These are phyloP conservation scores for Netelia melanura DNA, from an alignment of 2,888 invertebrate species.

Conservation along the genomic window DNA sequence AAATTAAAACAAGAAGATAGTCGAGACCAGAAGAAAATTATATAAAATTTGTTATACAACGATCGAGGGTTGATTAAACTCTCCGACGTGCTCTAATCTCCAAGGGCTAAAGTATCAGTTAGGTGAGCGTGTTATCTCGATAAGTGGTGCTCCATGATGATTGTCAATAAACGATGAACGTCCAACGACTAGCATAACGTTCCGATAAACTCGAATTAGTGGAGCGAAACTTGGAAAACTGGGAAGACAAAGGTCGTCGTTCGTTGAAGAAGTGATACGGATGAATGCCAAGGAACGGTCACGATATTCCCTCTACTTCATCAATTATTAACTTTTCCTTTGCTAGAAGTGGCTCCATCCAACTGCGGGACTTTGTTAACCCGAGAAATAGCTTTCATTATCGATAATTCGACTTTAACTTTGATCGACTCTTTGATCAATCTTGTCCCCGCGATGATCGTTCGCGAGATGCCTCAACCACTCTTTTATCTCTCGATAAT, in stretches of 20 bases:
- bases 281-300: constrained; percentile 4
- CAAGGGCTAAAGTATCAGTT: background rate
- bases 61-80: background rate
- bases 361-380: background rate
- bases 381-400: constrained; percentile 15
- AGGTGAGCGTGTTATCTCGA: background rate
- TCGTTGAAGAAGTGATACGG: constrained; percentile 26
- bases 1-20: constrained; percentile 34
- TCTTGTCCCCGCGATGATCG: background rate
- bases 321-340: constrained; percentile 42
- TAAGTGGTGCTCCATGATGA: background rate
- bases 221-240: background rate
- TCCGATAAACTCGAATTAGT: background rate
- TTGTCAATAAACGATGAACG: background rate
- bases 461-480: background rate
- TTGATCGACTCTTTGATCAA: background rate
- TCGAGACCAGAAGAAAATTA: constrained; percentile 25
- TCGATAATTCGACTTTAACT: constrained; percentile 37
- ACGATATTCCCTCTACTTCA: constrained; percentile 22
- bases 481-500: constrained; percentile 5
- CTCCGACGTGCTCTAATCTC: background rate
- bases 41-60: constrained; percentile 10
- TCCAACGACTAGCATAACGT: background rate
- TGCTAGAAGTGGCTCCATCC: background rate
- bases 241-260: constrained; percentile 3